Evolutionary conservation across 2,113 vertebrate species (phyloP).

Genomic region (Microcebus jonahi): DNA sequence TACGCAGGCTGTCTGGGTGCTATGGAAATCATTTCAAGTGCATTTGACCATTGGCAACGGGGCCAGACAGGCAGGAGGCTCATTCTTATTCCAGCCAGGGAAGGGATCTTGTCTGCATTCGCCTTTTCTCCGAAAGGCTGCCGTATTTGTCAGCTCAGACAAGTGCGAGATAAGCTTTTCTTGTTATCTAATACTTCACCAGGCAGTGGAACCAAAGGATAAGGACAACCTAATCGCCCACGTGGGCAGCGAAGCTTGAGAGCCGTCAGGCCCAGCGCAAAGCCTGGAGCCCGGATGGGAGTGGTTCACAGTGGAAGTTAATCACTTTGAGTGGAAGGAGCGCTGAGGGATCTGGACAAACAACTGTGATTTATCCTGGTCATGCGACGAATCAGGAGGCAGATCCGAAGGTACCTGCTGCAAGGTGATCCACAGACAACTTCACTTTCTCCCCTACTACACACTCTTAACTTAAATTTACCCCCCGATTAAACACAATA

Average conservation of each 20-base stretch:
- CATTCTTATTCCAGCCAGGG: slow-evolving; percentile 85
- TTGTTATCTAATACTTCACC: slow-evolving; percentile 87
- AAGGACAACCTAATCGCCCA: slow-evolving; percentile 83
- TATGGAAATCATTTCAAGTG: slow-evolving; percentile 83
- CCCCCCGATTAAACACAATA: slow-evolving; percentile 68
- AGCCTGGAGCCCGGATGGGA: slow-evolving; percentile 79
- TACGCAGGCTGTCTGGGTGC: slow-evolving; percentile 85
- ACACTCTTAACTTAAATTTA: slow-evolving; percentile 48
- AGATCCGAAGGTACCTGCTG: slow-evolving; percentile 58
- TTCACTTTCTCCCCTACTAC: neutral
- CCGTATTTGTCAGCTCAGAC: slow-evolving; percentile 85
- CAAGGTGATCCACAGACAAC: slow-evolving; percentile 21
- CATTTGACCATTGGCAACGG: slow-evolving; percentile 82
- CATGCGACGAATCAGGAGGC: slow-evolving; percentile 55
- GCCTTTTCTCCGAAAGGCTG: slow-evolving; percentile 83
- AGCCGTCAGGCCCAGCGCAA: slow-evolving; percentile 76
- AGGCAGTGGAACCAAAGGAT: slow-evolving; percentile 84
- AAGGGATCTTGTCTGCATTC: slow-evolving; percentile 80
- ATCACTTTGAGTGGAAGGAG: slow-evolving; percentile 81
- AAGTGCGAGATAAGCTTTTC: slow-evolving; percentile 81
- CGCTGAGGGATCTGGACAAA: slow-evolving; percentile 72
- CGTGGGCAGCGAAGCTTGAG: slow-evolving; percentile 81
- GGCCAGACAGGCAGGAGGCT: slow-evolving; percentile 78
- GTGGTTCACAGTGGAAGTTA: slow-evolving; percentile 78
- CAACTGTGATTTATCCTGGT: slow-evolving; percentile 70